A percentile compares a stretch with the other conserved stretches of the same genome.
Conservation (phyloP, 1,140 invertebrate genomes). For the Aricia agestis region DNA sequence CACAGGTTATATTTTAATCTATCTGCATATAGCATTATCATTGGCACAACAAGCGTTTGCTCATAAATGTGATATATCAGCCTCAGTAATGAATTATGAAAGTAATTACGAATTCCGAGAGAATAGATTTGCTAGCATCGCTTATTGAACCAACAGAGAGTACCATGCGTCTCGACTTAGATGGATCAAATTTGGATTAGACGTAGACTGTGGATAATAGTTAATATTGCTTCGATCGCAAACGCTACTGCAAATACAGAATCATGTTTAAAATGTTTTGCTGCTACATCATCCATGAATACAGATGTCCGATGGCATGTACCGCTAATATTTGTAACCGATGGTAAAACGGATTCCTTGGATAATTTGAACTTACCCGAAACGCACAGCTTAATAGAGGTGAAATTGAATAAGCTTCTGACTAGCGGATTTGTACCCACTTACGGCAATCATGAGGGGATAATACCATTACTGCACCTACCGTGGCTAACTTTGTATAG, state of each 20-base stretch:
- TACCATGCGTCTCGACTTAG: not conserved
- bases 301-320: slow-evolving; percentile 1
- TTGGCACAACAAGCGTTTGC: slow-evolving; percentile 2
- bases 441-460: slow-evolving; percentile 10
- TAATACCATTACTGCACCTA: slow-evolving; percentile 12
- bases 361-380: slow-evolving; percentile 3
- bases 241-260: not conserved
- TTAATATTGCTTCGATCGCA: slow-evolving; percentile 7
- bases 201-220: slow-evolving; percentile 5
- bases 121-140: not conserved
- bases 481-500: slow-evolving; percentile 16
- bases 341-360: not conserved
- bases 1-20: slow-evolving; percentile 9
- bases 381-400: slow-evolving; percentile 15
- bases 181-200: slow-evolving; percentile 1
- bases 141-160: not conserved
- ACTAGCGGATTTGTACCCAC: not conserved
- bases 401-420: slow-evolving; percentile 4
- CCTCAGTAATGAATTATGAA: not conserved
- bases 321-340: not conserved
- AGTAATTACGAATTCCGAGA: not conserved
- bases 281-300: slow-evolving; percentile 8
- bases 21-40: slow-evolving; percentile 1
- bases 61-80: not conserved
- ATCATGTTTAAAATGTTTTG: slow-evolving; percentile 9